Evolutionary conservation across 2,797 vertebrate species (phyloP).

Genomic region (Helarctos malayanus): DNA sequence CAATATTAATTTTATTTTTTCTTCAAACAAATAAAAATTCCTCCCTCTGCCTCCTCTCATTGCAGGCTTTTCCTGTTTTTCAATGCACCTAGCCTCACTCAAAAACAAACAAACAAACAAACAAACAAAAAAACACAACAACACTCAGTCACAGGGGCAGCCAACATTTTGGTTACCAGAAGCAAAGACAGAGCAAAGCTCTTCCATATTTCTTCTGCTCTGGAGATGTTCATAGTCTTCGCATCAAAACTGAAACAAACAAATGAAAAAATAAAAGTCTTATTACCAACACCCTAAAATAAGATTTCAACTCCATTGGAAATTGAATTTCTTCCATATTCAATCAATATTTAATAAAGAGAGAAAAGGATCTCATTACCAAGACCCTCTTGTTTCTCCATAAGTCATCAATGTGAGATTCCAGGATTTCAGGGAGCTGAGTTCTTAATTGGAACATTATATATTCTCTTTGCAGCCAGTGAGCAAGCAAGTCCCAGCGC

Average conservation of each 20-base stretch:
- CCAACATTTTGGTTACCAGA: fast-evolving
- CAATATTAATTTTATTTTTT: background rate
- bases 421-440: conserved; percentile 58
- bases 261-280: background rate
- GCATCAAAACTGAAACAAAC: background rate
- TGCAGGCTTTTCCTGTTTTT: background rate
- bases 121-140: background rate
- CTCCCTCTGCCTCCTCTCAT: background rate
- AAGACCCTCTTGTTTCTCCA: conserved; percentile 52
- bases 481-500: background rate
- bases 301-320: background rate
- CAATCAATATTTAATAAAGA: conserved; percentile 66
- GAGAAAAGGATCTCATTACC: conserved; percentile 48
- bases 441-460: conserved; percentile 9
- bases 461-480: conserved; percentile 34
- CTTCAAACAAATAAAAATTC: background rate
- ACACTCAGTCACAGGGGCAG: background rate
- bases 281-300: background rate
- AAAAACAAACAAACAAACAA: background rate
- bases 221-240: background rate
- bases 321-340: conserved; percentile 43
- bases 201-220: background rate
- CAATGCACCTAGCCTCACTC: background rate
- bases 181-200: background rate
- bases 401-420: background rate